These are phyloP conservation scores for Stictonetta naevosa DNA, from an alignment of 2,113 vertebrate genomes.

Conservation along the genomic window DNA sequence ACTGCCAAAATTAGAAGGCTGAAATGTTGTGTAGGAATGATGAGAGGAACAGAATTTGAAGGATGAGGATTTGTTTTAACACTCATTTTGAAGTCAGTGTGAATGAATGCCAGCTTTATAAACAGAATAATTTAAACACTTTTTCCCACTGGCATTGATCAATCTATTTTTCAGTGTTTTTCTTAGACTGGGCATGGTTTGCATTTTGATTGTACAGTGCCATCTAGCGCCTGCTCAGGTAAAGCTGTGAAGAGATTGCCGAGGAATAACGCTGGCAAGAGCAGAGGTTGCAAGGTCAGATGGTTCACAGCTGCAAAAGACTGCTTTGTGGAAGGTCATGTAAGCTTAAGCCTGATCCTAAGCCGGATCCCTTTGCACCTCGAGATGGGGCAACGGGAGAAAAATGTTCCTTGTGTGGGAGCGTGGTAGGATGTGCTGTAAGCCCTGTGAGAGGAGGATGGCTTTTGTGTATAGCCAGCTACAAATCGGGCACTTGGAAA, in stretches of 20 bases:
- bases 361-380: neutral
- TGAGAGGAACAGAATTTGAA: slow-evolving; percentile 12
- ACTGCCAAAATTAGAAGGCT: slow-evolving; percentile 3
- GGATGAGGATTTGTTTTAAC: slow-evolving; percentile 31
- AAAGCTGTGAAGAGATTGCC: neutral
- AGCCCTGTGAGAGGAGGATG: neutral
- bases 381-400: neutral
- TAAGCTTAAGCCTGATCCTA: neutral
- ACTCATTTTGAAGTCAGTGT: slow-evolving; percentile 26
- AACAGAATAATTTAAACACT: neutral
- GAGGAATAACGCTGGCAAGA: neutral
- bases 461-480: neutral
- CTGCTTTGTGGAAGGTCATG: neutral
- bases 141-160: neutral
- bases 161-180: neutral
- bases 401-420: neutral
- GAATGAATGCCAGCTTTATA: neutral
- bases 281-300: neutral
- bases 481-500: neutral
- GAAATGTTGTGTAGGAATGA: neutral
- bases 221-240: slow-evolving; percentile 42
- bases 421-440: neutral
- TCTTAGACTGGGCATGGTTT: neutral
- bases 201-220: slow-evolving; percentile 22
- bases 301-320: neutral